phyloP scores from a whole-genome alignment of 2,797 vertebrate genomes.

The Fistularia tabacaria region DNA sequence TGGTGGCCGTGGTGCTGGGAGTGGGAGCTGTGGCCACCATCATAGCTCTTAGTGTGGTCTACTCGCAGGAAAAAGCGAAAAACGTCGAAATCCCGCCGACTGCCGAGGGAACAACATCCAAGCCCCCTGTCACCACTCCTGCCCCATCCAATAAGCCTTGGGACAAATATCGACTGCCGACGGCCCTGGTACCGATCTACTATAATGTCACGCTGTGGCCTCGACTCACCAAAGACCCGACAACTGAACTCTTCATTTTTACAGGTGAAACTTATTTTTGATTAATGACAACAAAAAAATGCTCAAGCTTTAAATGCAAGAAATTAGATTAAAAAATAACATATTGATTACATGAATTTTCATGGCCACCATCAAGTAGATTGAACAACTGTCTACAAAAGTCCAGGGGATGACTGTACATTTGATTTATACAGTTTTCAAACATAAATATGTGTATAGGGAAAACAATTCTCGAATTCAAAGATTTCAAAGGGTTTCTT shows the following conservation, averaged over 20 bases:
- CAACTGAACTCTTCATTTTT: constrained; percentile 76
- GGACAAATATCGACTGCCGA: constrained; percentile 82
- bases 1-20: constrained; percentile 63
- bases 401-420: no score
- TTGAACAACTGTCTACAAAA: no score
- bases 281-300: neutral
- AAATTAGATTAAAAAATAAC: no score
- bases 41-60: constrained; percentile 84
- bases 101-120: constrained; percentile 16
- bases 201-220: constrained; percentile 82
- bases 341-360: neutral
- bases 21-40: constrained; percentile 77
- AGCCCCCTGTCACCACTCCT: constrained; percentile 41
- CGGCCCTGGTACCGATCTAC: constrained; percentile 62
- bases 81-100: constrained; percentile 42
- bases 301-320: neutral
- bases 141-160: constrained; percentile 66
- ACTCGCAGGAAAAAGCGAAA: constrained; percentile 77
- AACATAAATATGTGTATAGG: no score
- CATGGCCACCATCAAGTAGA: neutral
- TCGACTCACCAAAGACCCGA: constrained; percentile 26
- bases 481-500: no score
- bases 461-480: no score
- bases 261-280: constrained; percentile 55
- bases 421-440: no score